Percentiles rank a stretch among this genome's conserved stretches.
Evolutionary conservation across 2,113 vertebrate species (phyloP).

Genomic region (Sturnira hondurensis): DNA sequence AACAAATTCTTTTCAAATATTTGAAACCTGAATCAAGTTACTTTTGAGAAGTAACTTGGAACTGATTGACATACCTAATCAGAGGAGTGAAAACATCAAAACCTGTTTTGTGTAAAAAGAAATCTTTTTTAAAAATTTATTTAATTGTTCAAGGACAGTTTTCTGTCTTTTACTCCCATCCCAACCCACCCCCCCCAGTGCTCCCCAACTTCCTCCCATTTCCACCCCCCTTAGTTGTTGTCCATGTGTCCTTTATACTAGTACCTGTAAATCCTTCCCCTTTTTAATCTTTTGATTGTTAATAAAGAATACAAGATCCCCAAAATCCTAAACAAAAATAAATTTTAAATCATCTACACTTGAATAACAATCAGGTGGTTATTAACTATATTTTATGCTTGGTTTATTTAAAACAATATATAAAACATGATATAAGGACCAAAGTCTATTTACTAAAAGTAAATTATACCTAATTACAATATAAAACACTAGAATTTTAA

Average conservation of each 20-base stretch:
- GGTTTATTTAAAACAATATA: slow-evolving; percentile 29
- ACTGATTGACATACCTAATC: not conserved
- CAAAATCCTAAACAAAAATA: not conserved
- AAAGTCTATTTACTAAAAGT: slow-evolving; percentile 32
- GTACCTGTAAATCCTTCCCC: no score
- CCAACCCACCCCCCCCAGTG: no score
- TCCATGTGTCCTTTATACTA: no score
- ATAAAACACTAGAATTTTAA: slow-evolving; percentile 35
- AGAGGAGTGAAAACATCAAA: not conserved
- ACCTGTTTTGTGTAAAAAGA: not conserved
- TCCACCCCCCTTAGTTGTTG: no score
- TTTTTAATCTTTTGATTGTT: not conserved
- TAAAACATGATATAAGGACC: not conserved
- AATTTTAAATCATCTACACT: slow-evolving; percentile 27
- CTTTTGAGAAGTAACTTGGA: not conserved
- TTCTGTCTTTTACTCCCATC: no score
- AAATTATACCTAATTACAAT: not conserved
- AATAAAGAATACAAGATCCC: not conserved
- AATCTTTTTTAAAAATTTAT: no score
- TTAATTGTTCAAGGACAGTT: no score
- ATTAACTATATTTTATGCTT: not conserved
- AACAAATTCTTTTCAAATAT: not conserved
- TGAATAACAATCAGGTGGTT: not conserved
- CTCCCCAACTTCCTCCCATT: no score
- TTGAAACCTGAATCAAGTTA: not conserved